A percentile compares a stretch with the other conserved stretches of the same genome.
These are phyloP conservation scores for Clepsis dumicolana DNA, from an alignment of 2,888 invertebrate species.

Conservation along the genomic window DNA sequence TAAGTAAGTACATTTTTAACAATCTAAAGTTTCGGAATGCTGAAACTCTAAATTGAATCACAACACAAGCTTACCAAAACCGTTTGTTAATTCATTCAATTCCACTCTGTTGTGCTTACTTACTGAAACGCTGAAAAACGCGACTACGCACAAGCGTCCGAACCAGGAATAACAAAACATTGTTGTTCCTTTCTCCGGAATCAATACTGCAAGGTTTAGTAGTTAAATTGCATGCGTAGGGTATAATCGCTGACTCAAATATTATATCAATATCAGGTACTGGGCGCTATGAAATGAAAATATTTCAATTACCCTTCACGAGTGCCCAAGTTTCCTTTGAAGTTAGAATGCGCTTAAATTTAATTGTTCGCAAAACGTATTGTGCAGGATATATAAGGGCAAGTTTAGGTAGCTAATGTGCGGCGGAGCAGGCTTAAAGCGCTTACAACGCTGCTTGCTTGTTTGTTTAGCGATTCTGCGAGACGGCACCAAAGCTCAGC, in stretches of 20 bases:
- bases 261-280: neutral
- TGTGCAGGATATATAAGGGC: slow-evolving; percentile 24
- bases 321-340: slow-evolving; percentile 33
- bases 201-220: slow-evolving; percentile 3
- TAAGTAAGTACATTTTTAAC: too few relatives aligned
- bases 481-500: slow-evolving; percentile 21
- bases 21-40: too few relatives aligned
- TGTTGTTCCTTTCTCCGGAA: slow-evolving; percentile 1
- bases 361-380: slow-evolving; percentile 34
- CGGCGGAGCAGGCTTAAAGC: slow-evolving; percentile 31
- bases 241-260: neutral
- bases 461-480: slow-evolving; percentile 27
- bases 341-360: slow-evolving; percentile 30
- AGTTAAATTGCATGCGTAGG: slow-evolving; percentile 4
- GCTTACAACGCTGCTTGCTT: slow-evolving; percentile 31
- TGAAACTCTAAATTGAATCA: too few relatives aligned
- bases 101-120: too few relatives aligned
- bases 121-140: too few relatives aligned
- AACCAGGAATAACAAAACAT: slow-evolving; percentile 11
- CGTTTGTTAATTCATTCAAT: too few relatives aligned
- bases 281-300: slow-evolving; percentile 12
- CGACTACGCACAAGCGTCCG: neutral
- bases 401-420: slow-evolving; percentile 35
- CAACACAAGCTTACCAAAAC: too few relatives aligned
- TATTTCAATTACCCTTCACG: slow-evolving; percentile 33